These are phyloP conservation scores for Propsilocerus akamusi DNA, from an alignment of 1,140 invertebrate species.

Conservation along the genomic window DNA sequence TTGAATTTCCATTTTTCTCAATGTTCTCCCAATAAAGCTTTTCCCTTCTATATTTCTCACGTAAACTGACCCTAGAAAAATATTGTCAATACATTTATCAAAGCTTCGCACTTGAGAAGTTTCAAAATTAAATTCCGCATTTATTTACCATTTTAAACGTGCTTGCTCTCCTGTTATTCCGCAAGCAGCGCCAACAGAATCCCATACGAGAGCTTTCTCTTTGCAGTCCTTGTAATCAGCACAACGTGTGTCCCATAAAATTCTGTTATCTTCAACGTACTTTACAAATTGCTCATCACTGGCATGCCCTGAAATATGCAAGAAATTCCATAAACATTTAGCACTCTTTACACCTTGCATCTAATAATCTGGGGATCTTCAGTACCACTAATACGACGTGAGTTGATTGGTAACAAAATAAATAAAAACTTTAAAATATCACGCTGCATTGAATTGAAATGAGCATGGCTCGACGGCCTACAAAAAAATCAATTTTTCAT, in stretches of 20 bases:
- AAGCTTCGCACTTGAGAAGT: no score
- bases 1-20: neutral
- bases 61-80: neutral
- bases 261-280: neutral
- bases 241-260: neutral
- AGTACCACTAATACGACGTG: no score
- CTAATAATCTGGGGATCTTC: no score
- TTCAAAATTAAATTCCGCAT: no score
- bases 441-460: no score
- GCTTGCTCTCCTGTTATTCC: neutral
- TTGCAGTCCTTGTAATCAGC: neutral
- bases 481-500: no score
- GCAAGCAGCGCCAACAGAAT: neutral
- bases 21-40: neutral
- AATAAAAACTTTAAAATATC: no score
- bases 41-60: neutral
- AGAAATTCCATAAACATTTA: neutral
- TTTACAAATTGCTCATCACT: neutral
- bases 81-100: no score
- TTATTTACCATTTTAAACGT: neutral
- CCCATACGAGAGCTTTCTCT: conserved; percentile 1
- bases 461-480: no score
- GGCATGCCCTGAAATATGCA: neutral
- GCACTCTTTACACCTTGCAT: no score
- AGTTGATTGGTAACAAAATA: no score